A percentile compares a stretch with the other conserved stretches of the same genome.
These are phyloP conservation scores for Biston stratarius DNA, from an alignment of 2,888 invertebrate genomes.

Conservation along the genomic window DNA sequence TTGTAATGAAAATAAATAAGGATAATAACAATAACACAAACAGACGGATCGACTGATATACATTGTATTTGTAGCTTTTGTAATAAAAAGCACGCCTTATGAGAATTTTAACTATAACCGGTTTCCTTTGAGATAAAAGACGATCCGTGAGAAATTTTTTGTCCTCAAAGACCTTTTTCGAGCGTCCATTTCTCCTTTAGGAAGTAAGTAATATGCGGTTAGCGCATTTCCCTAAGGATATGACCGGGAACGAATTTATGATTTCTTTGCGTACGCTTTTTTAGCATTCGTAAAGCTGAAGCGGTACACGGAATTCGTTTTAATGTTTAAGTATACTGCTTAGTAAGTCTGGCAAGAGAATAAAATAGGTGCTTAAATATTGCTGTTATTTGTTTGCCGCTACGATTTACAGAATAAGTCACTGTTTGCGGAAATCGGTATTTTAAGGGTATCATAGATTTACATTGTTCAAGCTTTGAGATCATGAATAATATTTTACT, in stretches of 20 bases:
- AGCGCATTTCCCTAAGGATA: slow-evolving; percentile 66
- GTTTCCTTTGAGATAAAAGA: slow-evolving; percentile 60
- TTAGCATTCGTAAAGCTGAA: slow-evolving; percentile 18
- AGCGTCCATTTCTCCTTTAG: slow-evolving; percentile 61
- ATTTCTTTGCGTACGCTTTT: slow-evolving; percentile 44
- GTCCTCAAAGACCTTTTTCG: slow-evolving; percentile 63
- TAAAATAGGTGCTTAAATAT: background rate
- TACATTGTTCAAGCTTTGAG: too few species aligned
- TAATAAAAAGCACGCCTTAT: slow-evolving; percentile 25
- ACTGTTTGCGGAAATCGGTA: too few species aligned
- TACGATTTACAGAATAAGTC: background rate
- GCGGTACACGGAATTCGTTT: slow-evolving; percentile 24
- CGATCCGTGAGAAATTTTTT: slow-evolving; percentile 62
- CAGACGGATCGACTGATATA: background rate
- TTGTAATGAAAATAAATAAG: too few species aligned
- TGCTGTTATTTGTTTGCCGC: background rate
- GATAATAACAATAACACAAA: too few species aligned
- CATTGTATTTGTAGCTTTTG: background rate
- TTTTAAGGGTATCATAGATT: too few species aligned
- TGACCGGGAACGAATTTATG: slow-evolving; percentile 61
- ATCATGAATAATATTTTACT: too few species aligned
- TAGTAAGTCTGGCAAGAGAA: background rate
- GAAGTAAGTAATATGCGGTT: slow-evolving; percentile 64
- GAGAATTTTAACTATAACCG: slow-evolving; percentile 57
- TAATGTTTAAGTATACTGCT: slow-evolving; percentile 20